These are phyloP conservation scores for Platypus cylindrus DNA, from an alignment of 2,888 invertebrate genomes.

Conservation along the genomic window DNA sequence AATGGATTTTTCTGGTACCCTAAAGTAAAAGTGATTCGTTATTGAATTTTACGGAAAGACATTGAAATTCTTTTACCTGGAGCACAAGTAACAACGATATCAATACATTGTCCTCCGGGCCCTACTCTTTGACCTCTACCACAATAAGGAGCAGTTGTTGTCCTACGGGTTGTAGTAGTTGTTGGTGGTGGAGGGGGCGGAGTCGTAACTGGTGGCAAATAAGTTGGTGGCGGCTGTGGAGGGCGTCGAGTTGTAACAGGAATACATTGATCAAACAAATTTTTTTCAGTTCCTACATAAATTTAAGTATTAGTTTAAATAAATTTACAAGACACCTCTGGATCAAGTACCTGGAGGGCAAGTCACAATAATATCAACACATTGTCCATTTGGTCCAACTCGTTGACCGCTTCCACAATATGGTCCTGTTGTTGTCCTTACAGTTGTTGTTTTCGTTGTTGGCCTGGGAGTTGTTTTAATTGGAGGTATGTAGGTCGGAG, in stretches of 20 bases:
- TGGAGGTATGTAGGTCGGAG: too few relatives aligned
- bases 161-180: too few relatives aligned
- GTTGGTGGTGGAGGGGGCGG: background rate
- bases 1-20: background rate
- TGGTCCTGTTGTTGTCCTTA: conserved; percentile 6
- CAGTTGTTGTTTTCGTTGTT: background rate
- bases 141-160: conserved; percentile 11
- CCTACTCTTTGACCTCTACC: conserved; percentile 8
- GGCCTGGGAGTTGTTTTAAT: too few relatives aligned
- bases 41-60: background rate
- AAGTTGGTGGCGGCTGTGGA: background rate
- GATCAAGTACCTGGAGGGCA: conserved; percentile 7
- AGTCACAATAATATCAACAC: conserved; percentile 8
- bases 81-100: background rate
- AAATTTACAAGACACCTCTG: conserved; percentile 3
- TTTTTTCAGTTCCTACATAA: background rate
- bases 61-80: background rate
- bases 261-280: background rate
- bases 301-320: background rate
- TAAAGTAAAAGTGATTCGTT: too few relatives aligned
- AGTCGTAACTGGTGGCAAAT: conserved; percentile 3
- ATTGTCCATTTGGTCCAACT: conserved; percentile 12
- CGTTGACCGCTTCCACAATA: conserved; percentile 13
- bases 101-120: conserved; percentile 13
- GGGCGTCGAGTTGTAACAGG: background rate